A percentile compares a stretch with the other conserved stretches of the same genome.
These are phyloP conservation scores for Abramis brama DNA, from an alignment of 2,113 vertebrate species.

Conservation along the genomic window DNA sequence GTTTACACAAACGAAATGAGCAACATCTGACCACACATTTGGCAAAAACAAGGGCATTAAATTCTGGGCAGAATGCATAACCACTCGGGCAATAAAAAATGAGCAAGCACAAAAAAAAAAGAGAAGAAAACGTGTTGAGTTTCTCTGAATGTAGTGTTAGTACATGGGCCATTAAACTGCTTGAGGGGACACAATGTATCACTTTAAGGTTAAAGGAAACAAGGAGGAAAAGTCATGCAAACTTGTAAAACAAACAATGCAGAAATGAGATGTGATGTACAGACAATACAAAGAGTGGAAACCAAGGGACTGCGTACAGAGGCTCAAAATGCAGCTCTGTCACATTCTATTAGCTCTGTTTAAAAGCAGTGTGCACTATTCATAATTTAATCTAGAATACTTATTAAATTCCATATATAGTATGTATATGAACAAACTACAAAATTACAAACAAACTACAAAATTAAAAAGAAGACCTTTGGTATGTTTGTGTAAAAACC, in stretches of 20 bases:
- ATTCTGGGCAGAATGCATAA: neutral
- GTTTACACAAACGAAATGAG: slow-evolving; percentile 11
- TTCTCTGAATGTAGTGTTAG: neutral
- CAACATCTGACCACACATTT: slow-evolving; percentile 17
- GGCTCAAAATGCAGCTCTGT: no score
- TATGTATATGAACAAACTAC: no score
- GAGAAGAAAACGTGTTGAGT: neutral
- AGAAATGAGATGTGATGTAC: neutral
- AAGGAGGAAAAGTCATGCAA: neutral
- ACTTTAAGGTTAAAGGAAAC: neutral
- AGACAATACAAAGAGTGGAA: slow-evolving; percentile 1
- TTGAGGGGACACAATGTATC: neutral
- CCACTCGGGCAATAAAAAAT: neutral
- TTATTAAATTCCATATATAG: no score
- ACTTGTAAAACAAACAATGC: slow-evolving; percentile 10
- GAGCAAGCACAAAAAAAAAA: neutral
- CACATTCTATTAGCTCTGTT: no score
- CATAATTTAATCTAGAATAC: no score
- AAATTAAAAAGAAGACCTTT: neutral
- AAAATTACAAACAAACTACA: neutral
- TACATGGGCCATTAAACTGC: neutral
- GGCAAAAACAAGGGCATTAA: neutral
- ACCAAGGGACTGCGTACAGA: neutral
- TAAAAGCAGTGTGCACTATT: no score
- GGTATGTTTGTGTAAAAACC: neutral